Conservation (phyloP, 2,113 vertebrate genomes). For the Onychostoma macrolepis region DNA sequence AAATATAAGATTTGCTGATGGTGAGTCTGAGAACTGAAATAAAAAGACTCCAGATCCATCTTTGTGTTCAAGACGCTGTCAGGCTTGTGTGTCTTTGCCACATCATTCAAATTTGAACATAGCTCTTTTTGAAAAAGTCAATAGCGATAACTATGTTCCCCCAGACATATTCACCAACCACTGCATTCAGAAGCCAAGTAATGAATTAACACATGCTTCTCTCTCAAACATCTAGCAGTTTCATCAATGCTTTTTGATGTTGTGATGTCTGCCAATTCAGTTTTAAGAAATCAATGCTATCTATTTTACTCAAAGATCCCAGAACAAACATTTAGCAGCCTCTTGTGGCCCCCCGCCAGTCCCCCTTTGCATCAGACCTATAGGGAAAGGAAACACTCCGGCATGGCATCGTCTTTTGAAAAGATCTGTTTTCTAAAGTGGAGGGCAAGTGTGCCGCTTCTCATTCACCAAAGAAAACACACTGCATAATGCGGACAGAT, state of each 20-base stretch:
- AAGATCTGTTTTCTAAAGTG: conserved; percentile 43
- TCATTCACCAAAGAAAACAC: conserved; percentile 42
- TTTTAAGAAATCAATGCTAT: conserved; percentile 45
- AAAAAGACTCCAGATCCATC: background rate
- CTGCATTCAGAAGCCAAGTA: conserved; percentile 17
- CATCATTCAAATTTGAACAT: conserved; percentile 20
- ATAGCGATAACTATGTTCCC: conserved; percentile 48
- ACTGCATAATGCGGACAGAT: conserved; percentile 42
- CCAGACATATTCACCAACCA: conserved; percentile 40
- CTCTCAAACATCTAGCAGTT: conserved; percentile 23
- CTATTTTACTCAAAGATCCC: conserved; percentile 36
- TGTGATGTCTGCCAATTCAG: conserved; percentile 30
- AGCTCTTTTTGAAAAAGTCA: conserved; percentile 36
- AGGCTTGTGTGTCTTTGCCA: background rate
- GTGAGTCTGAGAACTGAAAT: background rate
- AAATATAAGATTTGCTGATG: conserved; percentile 3
- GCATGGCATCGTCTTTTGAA: conserved; percentile 24
- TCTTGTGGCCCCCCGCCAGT: conserved; percentile 26
- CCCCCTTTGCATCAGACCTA: conserved; percentile 25
- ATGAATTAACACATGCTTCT: conserved; percentile 20
- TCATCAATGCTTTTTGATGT: conserved; percentile 43
- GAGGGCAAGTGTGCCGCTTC: conserved; percentile 1
- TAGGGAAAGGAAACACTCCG: conserved; percentile 30
- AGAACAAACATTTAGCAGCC: conserved; percentile 51
- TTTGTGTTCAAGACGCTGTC: background rate